Evolutionary conservation across 2,888 invertebrate genomes (phyloP).

Genomic region (Notocelia uddmanniana): DNA sequence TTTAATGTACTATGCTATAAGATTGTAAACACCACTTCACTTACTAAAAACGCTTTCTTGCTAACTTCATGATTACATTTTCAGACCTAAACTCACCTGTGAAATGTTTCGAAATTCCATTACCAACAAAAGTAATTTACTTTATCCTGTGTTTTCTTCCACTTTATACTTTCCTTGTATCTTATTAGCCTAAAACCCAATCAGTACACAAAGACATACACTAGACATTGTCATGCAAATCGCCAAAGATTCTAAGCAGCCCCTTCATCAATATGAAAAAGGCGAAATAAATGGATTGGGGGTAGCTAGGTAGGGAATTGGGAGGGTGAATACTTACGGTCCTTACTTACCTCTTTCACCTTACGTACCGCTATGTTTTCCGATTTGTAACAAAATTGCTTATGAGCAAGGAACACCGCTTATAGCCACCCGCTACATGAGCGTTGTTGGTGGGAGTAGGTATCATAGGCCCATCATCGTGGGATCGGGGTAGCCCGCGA

Average conservation of each 20-base stretch:
- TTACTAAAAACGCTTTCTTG: not conserved
- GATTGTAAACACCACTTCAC: not conserved
- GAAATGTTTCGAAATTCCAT: conserved; percentile 9
- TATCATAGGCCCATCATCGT: too few species aligned
- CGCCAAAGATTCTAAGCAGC: conserved; percentile 41
- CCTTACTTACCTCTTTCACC: too few species aligned
- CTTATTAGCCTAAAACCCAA: conserved; percentile 20
- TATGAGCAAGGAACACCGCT: too few species aligned
- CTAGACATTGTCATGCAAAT: conserved; percentile 26
- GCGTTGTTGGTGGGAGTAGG: too few species aligned
- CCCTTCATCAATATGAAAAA: conserved; percentile 60
- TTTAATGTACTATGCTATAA: not conserved
- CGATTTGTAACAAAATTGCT: too few species aligned
- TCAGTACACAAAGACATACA: conserved; percentile 15
- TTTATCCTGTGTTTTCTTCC: conserved; percentile 13
- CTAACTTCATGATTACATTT: not conserved
- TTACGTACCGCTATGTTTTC: too few species aligned
- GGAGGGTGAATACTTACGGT: too few species aligned
- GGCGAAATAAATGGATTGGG: conserved; percentile 59
- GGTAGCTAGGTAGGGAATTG: conserved; percentile 54
- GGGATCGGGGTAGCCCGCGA: too few species aligned
- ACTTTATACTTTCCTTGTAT: not conserved
- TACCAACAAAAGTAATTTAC: conserved; percentile 21
- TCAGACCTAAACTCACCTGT: not conserved
- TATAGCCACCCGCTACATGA: too few species aligned